Evolutionary conservation across 2,113 vertebrate genomes (phyloP).

Genomic region (Daboia siamensis): DNA sequence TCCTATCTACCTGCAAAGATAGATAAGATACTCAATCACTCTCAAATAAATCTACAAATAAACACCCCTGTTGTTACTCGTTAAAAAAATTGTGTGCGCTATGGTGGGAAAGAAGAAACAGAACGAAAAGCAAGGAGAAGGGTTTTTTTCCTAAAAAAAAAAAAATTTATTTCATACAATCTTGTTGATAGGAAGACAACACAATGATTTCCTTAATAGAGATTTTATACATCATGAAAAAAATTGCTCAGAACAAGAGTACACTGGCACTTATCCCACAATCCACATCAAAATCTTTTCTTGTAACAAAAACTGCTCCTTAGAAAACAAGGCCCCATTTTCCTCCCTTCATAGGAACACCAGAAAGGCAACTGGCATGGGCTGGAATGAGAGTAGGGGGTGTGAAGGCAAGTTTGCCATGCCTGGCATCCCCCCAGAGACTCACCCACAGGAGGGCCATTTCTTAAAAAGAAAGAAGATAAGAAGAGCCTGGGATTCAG

Average conservation of each 20-base stretch:
- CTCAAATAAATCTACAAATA: neutral
- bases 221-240: constrained; percentile 74
- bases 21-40: neutral
- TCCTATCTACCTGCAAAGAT: neutral
- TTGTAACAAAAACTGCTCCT: constrained; percentile 27
- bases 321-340: neutral
- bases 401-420: constrained; percentile 3
- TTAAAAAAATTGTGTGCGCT: too few relatives aligned
- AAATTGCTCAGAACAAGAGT: constrained; percentile 57
- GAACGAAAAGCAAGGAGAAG: constrained; percentile 17
- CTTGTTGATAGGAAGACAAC: constrained; percentile 81
- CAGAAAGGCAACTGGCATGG: neutral
- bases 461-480: neutral
- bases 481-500: neutral
- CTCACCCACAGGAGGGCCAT: too few relatives aligned
- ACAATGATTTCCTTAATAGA: constrained; percentile 77
- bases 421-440: neutral
- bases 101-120: too few relatives aligned
- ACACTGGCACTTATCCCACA: neutral
- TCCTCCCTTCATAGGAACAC: neutral
- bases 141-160: constrained; percentile 82
- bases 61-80: neutral
- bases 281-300: constrained; percentile 22
- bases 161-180: constrained; percentile 83
- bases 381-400: neutral